Evolutionary conservation across 2,113 vertebrate species (phyloP).

Genomic region (Bubo scandiacus): DNA sequence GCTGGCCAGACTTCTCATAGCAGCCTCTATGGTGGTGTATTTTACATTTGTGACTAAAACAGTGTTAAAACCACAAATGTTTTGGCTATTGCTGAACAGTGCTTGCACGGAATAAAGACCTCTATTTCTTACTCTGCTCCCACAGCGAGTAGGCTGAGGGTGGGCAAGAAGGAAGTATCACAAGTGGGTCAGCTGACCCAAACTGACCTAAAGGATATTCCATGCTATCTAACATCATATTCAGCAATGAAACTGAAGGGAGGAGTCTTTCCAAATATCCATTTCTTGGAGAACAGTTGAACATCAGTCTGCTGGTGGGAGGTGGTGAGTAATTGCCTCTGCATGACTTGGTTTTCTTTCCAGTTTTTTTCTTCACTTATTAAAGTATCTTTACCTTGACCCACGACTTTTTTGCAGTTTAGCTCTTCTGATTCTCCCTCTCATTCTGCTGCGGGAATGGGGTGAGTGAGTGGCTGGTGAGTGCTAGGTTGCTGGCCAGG

Average conservation of each 20-base stretch:
- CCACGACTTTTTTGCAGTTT: neutral
- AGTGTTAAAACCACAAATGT: neutral
- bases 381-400: neutral
- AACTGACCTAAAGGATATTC: neutral
- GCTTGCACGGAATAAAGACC: neutral
- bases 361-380: neutral
- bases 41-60: neutral
- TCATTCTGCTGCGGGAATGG: neutral
- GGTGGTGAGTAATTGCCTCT: neutral
- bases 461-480: neutral
- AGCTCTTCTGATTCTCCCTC: neutral
- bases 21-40: neutral
- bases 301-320: neutral
- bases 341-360: neutral
- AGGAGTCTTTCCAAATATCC: neutral
- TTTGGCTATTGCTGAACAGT: neutral
- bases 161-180: neutral
- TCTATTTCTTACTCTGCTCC: neutral
- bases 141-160: neutral
- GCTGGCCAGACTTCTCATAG: neutral
- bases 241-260: neutral
- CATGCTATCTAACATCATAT: neutral
- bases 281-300: neutral
- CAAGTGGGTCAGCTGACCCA: neutral
- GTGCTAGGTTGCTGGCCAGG: too few relatives aligned